A percentile compares a stretch with the other conserved stretches of the same genome.
These are phyloP conservation scores for Drosophila nebulosa DNA, from an alignment of 1,140 invertebrate genomes.

Conservation along the genomic window DNA sequence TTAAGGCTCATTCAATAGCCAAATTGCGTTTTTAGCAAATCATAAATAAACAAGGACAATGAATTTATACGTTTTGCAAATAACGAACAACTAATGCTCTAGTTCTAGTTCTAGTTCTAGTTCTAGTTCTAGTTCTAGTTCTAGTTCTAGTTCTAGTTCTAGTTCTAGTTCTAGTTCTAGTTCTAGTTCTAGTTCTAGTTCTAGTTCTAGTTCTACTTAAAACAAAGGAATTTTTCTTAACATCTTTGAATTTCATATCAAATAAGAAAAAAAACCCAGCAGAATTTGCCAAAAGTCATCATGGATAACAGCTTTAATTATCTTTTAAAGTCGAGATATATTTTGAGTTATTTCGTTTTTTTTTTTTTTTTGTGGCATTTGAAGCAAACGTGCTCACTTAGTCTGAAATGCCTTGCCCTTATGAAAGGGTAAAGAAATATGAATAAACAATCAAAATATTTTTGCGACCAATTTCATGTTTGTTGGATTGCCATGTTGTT, in stretches of 20 bases:
- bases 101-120: no score
- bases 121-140: no score
- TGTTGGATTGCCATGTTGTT: neutral
- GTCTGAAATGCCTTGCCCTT: neutral
- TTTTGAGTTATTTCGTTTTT: neutral
- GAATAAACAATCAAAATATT: conserved; percentile 43
- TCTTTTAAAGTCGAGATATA: no score
- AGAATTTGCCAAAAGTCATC: no score
- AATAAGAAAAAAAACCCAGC: no score
- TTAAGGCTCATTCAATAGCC: conserved; percentile 43
- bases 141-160: no score
- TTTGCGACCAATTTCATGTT: neutral
- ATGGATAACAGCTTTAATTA: no score
- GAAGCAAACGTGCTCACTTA: neutral
- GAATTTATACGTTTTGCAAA: conserved; percentile 17
- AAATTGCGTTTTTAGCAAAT: neutral
- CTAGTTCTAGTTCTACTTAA: no score
- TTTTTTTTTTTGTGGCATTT: neutral
- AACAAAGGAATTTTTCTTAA: no score
- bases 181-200: no score
- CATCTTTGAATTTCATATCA: no score
- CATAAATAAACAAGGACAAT: conserved; percentile 5
- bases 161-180: no score
- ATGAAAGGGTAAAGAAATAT: neutral
- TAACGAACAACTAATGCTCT: neutral